These are phyloP conservation scores for Panthera tigris DNA, from an alignment of 2,113 vertebrate genomes.

Conservation along the genomic window DNA sequence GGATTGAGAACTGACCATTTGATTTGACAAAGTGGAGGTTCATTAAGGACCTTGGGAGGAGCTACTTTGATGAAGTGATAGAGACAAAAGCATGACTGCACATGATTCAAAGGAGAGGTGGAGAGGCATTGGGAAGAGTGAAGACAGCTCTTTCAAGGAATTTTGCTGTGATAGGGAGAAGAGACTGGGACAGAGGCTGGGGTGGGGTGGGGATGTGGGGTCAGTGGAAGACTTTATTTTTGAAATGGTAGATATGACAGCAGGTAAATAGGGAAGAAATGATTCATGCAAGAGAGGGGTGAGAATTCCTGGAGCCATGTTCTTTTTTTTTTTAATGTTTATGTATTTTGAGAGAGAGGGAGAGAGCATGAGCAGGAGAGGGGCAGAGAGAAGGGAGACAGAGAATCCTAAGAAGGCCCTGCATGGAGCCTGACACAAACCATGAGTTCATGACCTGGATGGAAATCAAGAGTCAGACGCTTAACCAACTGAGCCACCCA, in stretches of 20 bases:
- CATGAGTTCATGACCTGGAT: too few relatives aligned
- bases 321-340: background rate
- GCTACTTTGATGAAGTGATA: background rate
- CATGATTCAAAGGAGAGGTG: background rate
- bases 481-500: too few relatives aligned
- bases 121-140: background rate
- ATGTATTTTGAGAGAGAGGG: too few relatives aligned
- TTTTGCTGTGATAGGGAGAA: background rate
- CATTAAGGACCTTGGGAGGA: background rate
- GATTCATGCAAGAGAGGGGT: background rate
- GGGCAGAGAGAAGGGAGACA: too few relatives aligned
- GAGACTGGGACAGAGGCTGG: background rate
- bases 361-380: too few relatives aligned
- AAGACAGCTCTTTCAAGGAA: background rate
- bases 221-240: background rate
- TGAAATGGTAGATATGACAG: background rate
- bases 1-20: background rate
- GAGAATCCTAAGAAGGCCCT: too few relatives aligned
- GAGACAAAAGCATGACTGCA: background rate
- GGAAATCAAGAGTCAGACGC: too few relatives aligned
- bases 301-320: background rate
- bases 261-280: conserved; percentile 1
- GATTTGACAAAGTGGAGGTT: background rate
- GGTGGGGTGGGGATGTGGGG: background rate
- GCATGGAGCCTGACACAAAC: too few relatives aligned